A percentile compares a stretch with the other conserved stretches of the same genome.
These are phyloP conservation scores for Zaprionus nigranus DNA, from an alignment of 1,140 invertebrate species.

Conservation along the genomic window DNA sequence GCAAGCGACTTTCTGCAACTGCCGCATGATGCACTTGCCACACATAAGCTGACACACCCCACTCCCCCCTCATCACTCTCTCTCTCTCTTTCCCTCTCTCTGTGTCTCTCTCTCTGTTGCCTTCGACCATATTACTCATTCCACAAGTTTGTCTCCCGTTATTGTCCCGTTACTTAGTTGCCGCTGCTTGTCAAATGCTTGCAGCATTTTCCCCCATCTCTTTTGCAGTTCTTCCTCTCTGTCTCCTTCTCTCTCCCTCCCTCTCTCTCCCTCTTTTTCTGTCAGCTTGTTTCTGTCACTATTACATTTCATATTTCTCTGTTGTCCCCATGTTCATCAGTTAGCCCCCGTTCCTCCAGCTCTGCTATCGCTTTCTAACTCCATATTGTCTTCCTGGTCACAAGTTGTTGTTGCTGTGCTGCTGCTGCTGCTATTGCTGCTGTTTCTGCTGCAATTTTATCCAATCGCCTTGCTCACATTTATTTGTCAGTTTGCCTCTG, in stretches of 20 bases:
- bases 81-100: not conserved
- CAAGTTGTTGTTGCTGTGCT: slow-evolving; percentile 12
- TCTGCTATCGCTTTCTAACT: slow-evolving; percentile 8
- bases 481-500: slow-evolving; percentile 38
- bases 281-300: slow-evolving; percentile 75
- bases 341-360: not conserved
- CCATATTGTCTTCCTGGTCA: slow-evolving; percentile 22
- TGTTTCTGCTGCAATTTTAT: slow-evolving; percentile 18
- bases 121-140: slow-evolving; percentile 43
- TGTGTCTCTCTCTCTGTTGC: not conserved
- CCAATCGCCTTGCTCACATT: slow-evolving; percentile 24
- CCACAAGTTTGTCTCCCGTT: slow-evolving; percentile 35
- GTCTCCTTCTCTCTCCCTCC: not conserved
- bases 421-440: not conserved
- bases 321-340: slow-evolving; percentile 24
- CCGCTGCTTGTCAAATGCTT: slow-evolving; percentile 64
- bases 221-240: not conserved
- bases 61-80: too few relatives aligned
- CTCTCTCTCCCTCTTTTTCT: slow-evolving; percentile 26
- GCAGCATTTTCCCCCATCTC: slow-evolving; percentile 28
- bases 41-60: not conserved
- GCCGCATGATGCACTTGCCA: slow-evolving; percentile 45
- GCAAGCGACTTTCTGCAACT: slow-evolving; percentile 71
- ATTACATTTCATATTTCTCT: slow-evolving; percentile 79
- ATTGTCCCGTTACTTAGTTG: slow-evolving; percentile 18